phyloP scores from a whole-genome alignment of 1,140 invertebrate genomes.

The Gryllus bimaculatus region DNA sequence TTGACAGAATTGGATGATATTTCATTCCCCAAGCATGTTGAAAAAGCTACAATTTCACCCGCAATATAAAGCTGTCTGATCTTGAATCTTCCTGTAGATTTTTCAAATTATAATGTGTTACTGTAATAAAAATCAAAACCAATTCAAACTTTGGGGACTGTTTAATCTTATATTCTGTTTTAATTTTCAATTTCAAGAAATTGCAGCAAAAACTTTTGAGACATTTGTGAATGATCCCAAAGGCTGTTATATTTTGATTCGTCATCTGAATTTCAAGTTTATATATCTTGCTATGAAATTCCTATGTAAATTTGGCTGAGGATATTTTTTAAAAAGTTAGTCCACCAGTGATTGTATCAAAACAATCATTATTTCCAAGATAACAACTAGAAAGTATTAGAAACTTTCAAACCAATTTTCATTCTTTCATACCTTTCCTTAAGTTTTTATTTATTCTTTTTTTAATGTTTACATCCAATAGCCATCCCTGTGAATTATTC shows the following conservation, averaged over 20 bases:
- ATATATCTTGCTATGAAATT: conserved; percentile 46
- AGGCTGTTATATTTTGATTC: conserved; percentile 28
- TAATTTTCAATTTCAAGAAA: conserved; percentile 64
- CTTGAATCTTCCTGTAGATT: conserved; percentile 93
- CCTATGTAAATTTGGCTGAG: conserved; percentile 57
- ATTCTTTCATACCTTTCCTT: not conserved
- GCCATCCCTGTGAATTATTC: too few relatives aligned
- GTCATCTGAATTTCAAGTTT: conserved; percentile 39
- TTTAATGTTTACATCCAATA: not conserved
- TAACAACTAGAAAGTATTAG: too few relatives aligned
- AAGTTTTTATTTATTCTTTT: not conserved
- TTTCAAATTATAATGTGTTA: conserved; percentile 65
- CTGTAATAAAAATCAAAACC: not conserved
- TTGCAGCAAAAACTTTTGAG: conserved; percentile 63
- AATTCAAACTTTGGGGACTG: too few relatives aligned
- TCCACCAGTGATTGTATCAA: conserved; percentile 38
- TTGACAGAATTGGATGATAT: conserved; percentile 62
- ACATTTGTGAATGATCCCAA: conserved; percentile 39
- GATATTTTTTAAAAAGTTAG: conserved; percentile 60
- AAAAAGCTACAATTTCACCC: conserved; percentile 49
- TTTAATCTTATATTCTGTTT: not conserved
- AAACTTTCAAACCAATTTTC: not conserved
- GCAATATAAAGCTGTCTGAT: conserved; percentile 61
- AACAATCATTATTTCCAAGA: too few relatives aligned
- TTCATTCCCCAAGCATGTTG: conserved; percentile 46